Base-by-base conservation (phyloP, 2,113 vertebrate genomes). In the Laticauda colubrina region DNA sequence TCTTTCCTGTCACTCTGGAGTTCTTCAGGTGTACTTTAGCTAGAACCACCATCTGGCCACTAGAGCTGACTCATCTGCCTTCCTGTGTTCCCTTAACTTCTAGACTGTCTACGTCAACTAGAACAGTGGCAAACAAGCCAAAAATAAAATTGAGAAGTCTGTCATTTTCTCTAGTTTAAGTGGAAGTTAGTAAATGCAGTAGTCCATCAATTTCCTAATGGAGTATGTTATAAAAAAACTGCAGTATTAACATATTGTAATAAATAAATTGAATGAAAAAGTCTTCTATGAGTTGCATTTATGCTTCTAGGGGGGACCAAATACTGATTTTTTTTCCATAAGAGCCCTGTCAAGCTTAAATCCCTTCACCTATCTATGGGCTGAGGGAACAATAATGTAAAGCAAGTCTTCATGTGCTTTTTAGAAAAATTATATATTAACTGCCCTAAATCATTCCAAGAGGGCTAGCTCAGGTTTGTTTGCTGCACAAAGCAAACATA, bases 1-100 rank as follows among this genome's bases (percentile, higher is more conserved):
- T 0, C 59, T 96, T 97, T 97, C 96, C 96, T 96, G 95, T 91
- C 89, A 24, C 11, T 0, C 55, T 0, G 10, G 93, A 95, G 96
- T 56, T 75, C 91, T 90, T 97, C 96, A 97, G 96, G 95, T 97
- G 96, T 96, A 94, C 94, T 75, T 93, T 2, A 5, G 92, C 91
- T 93, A 69, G 95, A 93, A 95, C 69, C 45, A 93, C 94, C 97
- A 97, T 95, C 96, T 97, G 97, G 96, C 89, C 89, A 95, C 91
- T 54, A 61, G 39, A 94, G 34, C 75, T 97, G 96, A 97, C 88
- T 97, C 97, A 97, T 64, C 75, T 54, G 14, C 88, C 93, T 96
- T 96, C 94, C 96, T 1, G 0, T 10, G 43, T n/a, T 89, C 93
- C 75, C 87, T 91, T 94, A 92, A 81, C 56, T 93, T 89, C 61